phyloP scores from a whole-genome alignment of 2,888 invertebrate species.

The Hydrotaea diabolus region DNA sequence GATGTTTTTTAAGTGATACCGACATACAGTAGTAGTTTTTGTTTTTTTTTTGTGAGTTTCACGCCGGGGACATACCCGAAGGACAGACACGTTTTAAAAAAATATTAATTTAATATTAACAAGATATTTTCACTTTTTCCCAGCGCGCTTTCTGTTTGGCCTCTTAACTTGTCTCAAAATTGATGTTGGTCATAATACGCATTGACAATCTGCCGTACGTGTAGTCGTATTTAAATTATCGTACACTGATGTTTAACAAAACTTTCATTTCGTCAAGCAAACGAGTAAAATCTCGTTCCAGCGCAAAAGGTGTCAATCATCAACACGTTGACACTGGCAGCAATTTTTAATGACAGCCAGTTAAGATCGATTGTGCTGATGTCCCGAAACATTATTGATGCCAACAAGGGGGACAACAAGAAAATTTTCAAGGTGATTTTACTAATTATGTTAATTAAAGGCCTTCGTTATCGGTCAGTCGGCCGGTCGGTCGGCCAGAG shows the following conservation, averaged over 20 bases:
- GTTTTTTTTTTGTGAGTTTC: neutral
- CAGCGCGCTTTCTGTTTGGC: neutral
- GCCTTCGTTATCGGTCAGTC: neutral
- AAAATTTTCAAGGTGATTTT: constrained; percentile 24
- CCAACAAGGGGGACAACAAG: neutral
- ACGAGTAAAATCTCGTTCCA: constrained; percentile 29
- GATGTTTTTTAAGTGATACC: constrained; percentile 59
- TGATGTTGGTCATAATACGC: constrained; percentile 56
- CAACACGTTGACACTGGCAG: constrained; percentile 63
- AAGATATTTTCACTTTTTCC: constrained; percentile 66
- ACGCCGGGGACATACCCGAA: constrained; percentile 12
- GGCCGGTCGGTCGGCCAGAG: no score
- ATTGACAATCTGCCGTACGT: constrained; percentile 63
- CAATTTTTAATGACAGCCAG: constrained; percentile 44
- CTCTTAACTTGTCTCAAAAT: constrained; percentile 38
- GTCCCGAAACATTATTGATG: neutral
- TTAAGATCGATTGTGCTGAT: neutral
- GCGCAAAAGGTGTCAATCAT: constrained; percentile 66
- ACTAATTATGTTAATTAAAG: constrained; percentile 23
- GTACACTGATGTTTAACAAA: constrained; percentile 40
- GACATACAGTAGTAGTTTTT: constrained; percentile 50
- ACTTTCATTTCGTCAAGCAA: constrained; percentile 52
- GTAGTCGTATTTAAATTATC: constrained; percentile 46
- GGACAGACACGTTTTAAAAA: constrained; percentile 33
- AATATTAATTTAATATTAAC: constrained; percentile 55